Conservation (phyloP, 2,888 invertebrate species). For the Schizaphis graminum region DNA sequence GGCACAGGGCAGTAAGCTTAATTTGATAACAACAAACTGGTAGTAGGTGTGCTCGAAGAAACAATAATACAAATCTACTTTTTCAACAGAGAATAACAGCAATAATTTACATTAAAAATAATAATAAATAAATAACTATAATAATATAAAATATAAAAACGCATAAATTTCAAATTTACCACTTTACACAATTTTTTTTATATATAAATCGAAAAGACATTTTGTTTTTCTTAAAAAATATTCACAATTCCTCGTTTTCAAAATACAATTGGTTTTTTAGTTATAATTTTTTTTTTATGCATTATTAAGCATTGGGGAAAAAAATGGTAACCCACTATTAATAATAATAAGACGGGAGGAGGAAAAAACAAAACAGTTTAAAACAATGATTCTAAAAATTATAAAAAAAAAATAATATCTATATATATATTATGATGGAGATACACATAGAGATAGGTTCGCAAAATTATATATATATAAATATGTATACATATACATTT, state of each 20-base stretch:
- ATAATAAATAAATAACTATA: slow-evolving; percentile 65
- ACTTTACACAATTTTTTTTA: slow-evolving; percentile 50
- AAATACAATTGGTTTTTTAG: slow-evolving; percentile 26
- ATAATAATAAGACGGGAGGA: background rate
- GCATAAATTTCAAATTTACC: slow-evolving; percentile 60
- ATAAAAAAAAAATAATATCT: slow-evolving; percentile 37
- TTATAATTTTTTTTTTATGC: slow-evolving; percentile 23
- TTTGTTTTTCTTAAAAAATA: slow-evolving; percentile 36
- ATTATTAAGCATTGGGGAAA: slow-evolving; percentile 16
- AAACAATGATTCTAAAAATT: slow-evolving; percentile 55
- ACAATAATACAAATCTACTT: slow-evolving; percentile 62
- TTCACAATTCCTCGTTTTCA: slow-evolving; percentile 44
- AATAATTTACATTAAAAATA: slow-evolving; percentile 64
- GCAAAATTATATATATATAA: slow-evolving; percentile 26
- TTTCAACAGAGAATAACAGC: slow-evolving; percentile 64
- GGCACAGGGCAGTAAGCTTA: slow-evolving; percentile 23
- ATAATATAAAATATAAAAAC: slow-evolving; percentile 65
- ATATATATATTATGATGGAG: slow-evolving; percentile 35
- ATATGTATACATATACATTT: background rate
- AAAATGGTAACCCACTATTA: background rate
- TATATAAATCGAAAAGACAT: slow-evolving; percentile 45
- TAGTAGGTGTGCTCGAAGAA: slow-evolving; percentile 49
- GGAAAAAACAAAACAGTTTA: slow-evolving; percentile 48
- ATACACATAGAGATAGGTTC: background rate
- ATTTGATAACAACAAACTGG: slow-evolving; percentile 41